Conservation (phyloP, 2,797 vertebrate genomes). For the Luscinia megarhynchos region DNA sequence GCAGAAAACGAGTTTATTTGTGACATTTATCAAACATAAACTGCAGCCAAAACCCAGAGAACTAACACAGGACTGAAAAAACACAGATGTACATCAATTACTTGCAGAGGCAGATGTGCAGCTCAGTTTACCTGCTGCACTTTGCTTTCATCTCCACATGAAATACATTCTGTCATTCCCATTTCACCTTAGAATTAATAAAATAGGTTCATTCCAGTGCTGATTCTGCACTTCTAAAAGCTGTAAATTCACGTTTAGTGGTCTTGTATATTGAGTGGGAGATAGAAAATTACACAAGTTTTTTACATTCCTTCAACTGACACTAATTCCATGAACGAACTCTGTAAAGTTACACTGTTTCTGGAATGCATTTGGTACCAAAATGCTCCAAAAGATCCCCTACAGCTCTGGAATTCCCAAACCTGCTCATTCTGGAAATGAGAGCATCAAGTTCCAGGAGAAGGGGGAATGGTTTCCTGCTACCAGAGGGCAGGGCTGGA, state of each 20-base stretch:
- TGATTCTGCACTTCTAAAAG: background rate
- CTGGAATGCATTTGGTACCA: background rate
- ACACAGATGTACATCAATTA: background rate
- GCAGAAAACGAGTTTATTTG: background rate
- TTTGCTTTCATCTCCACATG: background rate
- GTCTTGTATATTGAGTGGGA: background rate
- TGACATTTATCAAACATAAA: background rate
- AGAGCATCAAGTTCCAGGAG: background rate
- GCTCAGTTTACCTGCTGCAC: background rate
- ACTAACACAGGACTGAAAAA: background rate
- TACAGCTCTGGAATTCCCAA: background rate
- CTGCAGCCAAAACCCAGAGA: background rate
- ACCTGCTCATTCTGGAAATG: rapidly evolving
- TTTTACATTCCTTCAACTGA: background rate
- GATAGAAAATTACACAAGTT: background rate
- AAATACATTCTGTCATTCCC: background rate
- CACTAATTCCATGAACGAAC: background rate
- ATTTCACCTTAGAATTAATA: background rate
- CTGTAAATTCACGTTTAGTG: background rate
- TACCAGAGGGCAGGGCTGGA: background rate
- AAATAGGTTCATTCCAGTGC: background rate
- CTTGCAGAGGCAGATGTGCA: background rate
- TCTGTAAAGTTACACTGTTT: background rate
- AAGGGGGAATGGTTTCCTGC: background rate
- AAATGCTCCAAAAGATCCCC: background rate